A percentile compares a stretch with the other conserved stretches of the same genome.
Evolutionary conservation across 2,888 invertebrate genomes (phyloP).

Genomic region (Hyles lineata): DNA sequence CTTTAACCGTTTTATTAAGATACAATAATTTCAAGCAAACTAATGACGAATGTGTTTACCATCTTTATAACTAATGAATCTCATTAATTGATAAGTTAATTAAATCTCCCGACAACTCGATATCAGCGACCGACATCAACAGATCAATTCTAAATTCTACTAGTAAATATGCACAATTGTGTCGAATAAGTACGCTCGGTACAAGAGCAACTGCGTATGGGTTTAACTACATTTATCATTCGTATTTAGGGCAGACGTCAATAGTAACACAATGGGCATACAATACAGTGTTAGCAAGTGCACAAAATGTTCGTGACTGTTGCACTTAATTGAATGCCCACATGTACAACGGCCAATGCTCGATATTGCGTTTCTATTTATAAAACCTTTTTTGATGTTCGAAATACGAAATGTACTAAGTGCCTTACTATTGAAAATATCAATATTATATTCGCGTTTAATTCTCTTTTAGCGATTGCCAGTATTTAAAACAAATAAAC

Average conservation of each 20-base stretch:
- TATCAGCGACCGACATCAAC: neutral
- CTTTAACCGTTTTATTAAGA: too few relatives aligned
- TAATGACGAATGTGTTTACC: too few relatives aligned
- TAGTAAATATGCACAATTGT: conserved; percentile 24
- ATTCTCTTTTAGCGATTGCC: too few relatives aligned
- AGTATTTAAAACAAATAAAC: too few relatives aligned
- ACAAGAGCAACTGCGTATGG: conserved; percentile 4
- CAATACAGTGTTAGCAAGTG: conserved; percentile 43
- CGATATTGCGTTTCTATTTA: neutral
- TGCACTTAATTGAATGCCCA: conserved; percentile 43
- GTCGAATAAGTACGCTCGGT: conserved; percentile 8
- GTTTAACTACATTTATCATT: conserved; percentile 49
- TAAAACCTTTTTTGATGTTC: neutral
- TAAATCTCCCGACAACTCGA: too few relatives aligned
- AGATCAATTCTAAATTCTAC: conserved; percentile 3
- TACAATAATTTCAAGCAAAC: too few relatives aligned
- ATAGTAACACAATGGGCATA: conserved; percentile 47
- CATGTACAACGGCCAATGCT: neutral
- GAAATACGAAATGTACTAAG: too few relatives aligned
- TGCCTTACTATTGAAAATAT: too few relatives aligned
- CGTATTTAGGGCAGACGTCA: conserved; percentile 58
- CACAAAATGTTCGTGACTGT: conserved; percentile 48
- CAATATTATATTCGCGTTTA: too few relatives aligned
- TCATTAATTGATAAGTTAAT: too few relatives aligned
- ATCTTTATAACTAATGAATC: too few relatives aligned